Evolutionary conservation across 2,888 invertebrate species (phyloP).

Genomic region (Theretra japonica): DNA sequence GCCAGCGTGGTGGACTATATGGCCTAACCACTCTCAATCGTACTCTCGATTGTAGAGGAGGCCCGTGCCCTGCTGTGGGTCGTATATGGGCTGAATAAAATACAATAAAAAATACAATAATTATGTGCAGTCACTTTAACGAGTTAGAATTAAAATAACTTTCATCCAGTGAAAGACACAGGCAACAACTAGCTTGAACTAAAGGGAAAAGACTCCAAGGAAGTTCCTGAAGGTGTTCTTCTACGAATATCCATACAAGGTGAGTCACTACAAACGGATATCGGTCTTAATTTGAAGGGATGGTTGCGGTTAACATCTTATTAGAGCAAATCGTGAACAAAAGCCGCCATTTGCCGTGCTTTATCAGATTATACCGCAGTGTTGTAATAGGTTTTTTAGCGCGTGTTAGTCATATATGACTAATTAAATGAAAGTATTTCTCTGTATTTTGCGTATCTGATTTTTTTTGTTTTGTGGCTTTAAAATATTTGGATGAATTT

Average conservation of each 20-base stretch:
- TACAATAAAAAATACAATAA: too few species aligned
- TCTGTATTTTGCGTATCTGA: conserved; percentile 13
- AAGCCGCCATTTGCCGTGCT: conserved; percentile 34
- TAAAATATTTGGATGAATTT: background rate
- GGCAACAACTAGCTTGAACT: background rate
- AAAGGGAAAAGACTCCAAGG: background rate
- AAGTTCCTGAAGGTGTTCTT: conserved; percentile 14
- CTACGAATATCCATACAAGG: background rate
- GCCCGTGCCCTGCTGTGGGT: too few species aligned
- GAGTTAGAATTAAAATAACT: too few species aligned
- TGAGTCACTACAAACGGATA: conserved; percentile 28
- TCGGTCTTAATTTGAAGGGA: conserved; percentile 30
- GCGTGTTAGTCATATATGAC: conserved; percentile 22
- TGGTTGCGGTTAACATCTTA: conserved; percentile 30
- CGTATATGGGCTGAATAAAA: too few species aligned
- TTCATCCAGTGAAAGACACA: background rate
- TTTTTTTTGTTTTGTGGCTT: conserved; percentile 7
- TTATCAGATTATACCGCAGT: conserved; percentile 33
- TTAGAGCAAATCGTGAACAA: conserved; percentile 36
- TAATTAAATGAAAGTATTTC: conserved; percentile 20
- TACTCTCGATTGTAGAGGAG: too few species aligned
- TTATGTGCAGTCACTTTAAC: too few species aligned
- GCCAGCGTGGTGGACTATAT: too few species aligned
- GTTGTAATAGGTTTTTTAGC: conserved; percentile 26
- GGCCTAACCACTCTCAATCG: too few species aligned